Percentiles rank a stretch among this genome's conserved stretches.
These are phyloP conservation scores for Drosophila teissieri DNA, from an alignment of 1,140 invertebrate species.

Conservation along the genomic window DNA sequence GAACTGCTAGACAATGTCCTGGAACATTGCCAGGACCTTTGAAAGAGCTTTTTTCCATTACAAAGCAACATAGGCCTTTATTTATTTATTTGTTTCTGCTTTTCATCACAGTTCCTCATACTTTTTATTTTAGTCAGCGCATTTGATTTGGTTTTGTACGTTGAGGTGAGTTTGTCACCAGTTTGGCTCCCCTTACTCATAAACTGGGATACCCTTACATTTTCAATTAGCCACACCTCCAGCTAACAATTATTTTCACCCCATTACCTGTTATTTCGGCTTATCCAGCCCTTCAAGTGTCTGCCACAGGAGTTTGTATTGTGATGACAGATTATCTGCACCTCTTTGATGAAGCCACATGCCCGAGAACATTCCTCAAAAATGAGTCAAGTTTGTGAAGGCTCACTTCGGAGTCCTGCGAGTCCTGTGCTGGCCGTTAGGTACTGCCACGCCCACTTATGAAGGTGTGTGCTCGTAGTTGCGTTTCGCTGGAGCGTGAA, in stretches of 20 bases:
- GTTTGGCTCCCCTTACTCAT: too few species aligned
- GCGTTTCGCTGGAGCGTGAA: slow-evolving; percentile 59
- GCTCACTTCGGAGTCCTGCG: slow-evolving; percentile 1
- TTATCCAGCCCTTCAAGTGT: slow-evolving; percentile 5
- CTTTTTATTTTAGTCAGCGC: too few species aligned
- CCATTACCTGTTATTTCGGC: slow-evolving; percentile 15
- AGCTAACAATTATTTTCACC: slow-evolving; percentile 5
- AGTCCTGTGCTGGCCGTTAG: slow-evolving; percentile 6
- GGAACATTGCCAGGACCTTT: slow-evolving; percentile 10
- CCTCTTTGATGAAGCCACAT: slow-evolving; percentile 46
- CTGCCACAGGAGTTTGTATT: slow-evolving; percentile 37
- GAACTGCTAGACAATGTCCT: slow-evolving; percentile 1
- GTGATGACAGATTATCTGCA: slow-evolving; percentile 48
- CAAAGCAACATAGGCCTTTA: too few species aligned
- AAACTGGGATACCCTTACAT: too few species aligned
- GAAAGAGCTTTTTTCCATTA: slow-evolving; percentile 9
- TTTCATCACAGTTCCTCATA: too few species aligned
- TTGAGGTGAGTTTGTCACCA: too few species aligned
- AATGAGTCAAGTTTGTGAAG: slow-evolving; percentile 17
- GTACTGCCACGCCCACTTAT: slow-evolving; percentile 6
- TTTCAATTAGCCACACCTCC: slow-evolving; percentile 9
- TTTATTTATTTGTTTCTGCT: too few species aligned
- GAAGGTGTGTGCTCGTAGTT: slow-evolving; percentile 52
- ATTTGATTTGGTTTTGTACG: too few species aligned
- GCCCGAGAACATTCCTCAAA: slow-evolving; percentile 36